Base-by-base conservation (phyloP, 2,888 invertebrate species). In the Scaptodrosophila latifasciaeformis region DNA sequence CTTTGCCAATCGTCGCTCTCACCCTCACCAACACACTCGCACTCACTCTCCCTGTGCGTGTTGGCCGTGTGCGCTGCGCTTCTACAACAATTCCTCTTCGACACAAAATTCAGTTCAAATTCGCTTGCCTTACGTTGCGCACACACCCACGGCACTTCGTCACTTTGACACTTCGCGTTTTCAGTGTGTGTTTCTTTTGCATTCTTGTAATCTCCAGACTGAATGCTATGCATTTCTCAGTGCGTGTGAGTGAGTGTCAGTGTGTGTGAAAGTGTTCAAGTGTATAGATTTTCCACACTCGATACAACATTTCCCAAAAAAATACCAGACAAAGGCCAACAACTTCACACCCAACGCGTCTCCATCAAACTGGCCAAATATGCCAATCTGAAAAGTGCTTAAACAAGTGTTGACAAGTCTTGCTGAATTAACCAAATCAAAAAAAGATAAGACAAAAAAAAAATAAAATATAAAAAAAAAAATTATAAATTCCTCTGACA, bases 81-180 rank as follows among this genome's bases (percentile, higher is more conserved):
- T 67, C 68, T 61, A 68, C 72, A 80, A 64, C 62, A 54, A 63
- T 67, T 65, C 63, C 72, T 74, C 68, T 80, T 83, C 78, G 80
- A 75, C 71, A 66, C 59, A 70, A 65, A 75, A 82, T 85, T 86
- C 85, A 86, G 86, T 86, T 85, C 82, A 79, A 82, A 84, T 83
- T 83, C 85, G 86, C 84, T 85, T 84, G 86, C 84, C 85, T 83
- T 82, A 72, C 84, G 84, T 82, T 83, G 82, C 80, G 83, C 84
- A 86, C 85, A 84, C 79, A 80, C 70, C 71, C 55, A 61, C 59
- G 66, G 53, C 79, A 80, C 72, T 77, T 49, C 44, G 27, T 31
- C 34, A 12, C 27, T 17, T 35, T 15, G 39, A 24, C 54, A 52
- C 46, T 47, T 46, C 65, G 63, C 54, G 63, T 65, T 49, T 40